Base-by-base conservation (phyloP, 2,113 vertebrate species). In the Pipra filicauda region DNA sequence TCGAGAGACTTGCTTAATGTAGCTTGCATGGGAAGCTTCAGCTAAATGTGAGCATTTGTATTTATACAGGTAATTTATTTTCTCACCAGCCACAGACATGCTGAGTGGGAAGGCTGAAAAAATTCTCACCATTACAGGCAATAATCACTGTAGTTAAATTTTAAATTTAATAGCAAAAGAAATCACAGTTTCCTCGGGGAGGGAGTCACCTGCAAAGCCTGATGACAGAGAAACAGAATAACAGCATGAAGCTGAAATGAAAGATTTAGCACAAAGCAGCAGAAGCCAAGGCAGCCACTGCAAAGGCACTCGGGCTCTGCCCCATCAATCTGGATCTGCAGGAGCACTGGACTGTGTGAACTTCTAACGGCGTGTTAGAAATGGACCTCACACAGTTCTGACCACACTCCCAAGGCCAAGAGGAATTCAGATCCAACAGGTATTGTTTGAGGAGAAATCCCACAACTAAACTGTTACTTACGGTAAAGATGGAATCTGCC, bases 51-150 rank as follows among this genome's bases (percentile, higher is more conserved):
- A 91, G 33, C 67, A 48, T 87, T 95, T 91, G 12, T 94, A 73
- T 91, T 92, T 91, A 57, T 76, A 43, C 35, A 86, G 72, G 82
- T 89, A 82, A 94, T 93, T 89, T 84, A 78, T 96, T 86, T 95
- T 86, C 78, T 91, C 64, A 74, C 20, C 64, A 80, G 81, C 55
- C 39, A 52, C 46, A 88, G 86, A 64, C 74, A 37, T n/a, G 10
- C 54, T 79, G 91, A 75, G 89, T 87, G 84, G 62, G 86, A 95
- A 92, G 81, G 54, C 71, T 91, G 86, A 82, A 77, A 88, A 86
- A 95, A 51, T 58, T 65, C 62, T 95, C 55, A 78, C 58, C 43
- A 4, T 55, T 73, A 35, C 74, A 78, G 73, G 62, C 89, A 92
- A 73, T 67, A 94, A 96, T 67, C 65, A 30, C 72, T 52, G 64